Evolutionary conservation across 2,113 vertebrate genomes (phyloP).

Genomic region (Cyprinus carpio): DNA sequence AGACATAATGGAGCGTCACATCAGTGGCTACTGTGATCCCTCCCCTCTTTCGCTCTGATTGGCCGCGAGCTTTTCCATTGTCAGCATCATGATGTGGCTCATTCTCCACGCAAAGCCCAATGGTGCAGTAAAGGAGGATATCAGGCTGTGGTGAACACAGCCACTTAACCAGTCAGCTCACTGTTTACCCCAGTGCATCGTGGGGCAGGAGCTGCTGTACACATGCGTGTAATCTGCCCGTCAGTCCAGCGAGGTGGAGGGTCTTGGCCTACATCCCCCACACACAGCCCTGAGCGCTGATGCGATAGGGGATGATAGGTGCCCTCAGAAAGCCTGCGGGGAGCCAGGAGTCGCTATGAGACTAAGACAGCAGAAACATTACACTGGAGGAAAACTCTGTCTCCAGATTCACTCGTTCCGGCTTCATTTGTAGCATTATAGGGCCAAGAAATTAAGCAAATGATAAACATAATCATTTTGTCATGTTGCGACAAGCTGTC

Average conservation of each 20-base stretch:
- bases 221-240: conserved; percentile 30
- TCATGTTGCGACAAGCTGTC: background rate
- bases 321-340: conserved; percentile 33
- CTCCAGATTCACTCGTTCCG: background rate
- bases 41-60: conserved; percentile 24
- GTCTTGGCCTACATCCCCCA: conserved; percentile 49
- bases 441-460: background rate
- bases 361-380: background rate
- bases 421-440: background rate
- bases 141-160: conserved; percentile 71
- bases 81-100: conserved; percentile 55
- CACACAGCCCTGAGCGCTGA: conserved; percentile 8
- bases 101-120: conserved; percentile 67
- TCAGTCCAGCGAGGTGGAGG: conserved; percentile 23
- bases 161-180: conserved; percentile 72
- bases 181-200: conserved; percentile 45
- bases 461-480: background rate
- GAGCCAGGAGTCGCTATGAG: background rate
- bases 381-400: background rate
- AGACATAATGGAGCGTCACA: conserved; percentile 46
- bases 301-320: conserved; percentile 41
- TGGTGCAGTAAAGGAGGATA: conserved; percentile 77
- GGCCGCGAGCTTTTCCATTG: conserved; percentile 51
- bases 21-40: conserved; percentile 50
- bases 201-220: conserved; percentile 29